Evolutionary conservation across 2,888 invertebrate genomes (phyloP), one percentile per base, ranked within the genome.

Genomic region (Melanotus villosus): DNA sequence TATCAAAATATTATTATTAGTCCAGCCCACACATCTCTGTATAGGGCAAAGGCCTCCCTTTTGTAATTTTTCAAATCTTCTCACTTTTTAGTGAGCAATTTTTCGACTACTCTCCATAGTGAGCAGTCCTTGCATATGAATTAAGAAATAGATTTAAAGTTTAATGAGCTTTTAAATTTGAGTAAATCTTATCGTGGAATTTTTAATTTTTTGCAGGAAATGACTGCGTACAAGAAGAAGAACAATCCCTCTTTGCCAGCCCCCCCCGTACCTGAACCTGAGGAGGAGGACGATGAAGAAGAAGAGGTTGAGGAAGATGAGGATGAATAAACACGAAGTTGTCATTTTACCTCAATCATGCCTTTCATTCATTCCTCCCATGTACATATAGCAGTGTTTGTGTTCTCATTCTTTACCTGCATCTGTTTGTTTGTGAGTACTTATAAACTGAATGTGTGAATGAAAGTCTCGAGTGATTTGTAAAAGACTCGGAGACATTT

Each of bases 211-310:
- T 7, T 14, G 14, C 7, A 94, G 94, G 94, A 94, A 87, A 93
- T 93, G 92, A 92, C 93, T 71, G 93, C 93, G 59, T 94, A 94
- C 87, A 94, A 94, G 85, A 93, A 93, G 86, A 91, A 91, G 66
- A 87, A 87, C 75, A 81, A 87, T 73, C 81, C 81, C 74, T 78
- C 79, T 71, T 85, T 84, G 75, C 84, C 84, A 76, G 88, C 84
- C 75, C 84, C 84, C 71, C 87, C 86, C 72, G 85, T 84, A 75
- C 87, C 87, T 74, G 87, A 86, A 77, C 84, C 86, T 12, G 89
- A 89, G 75, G 89, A 88, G 68, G 90, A 90, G 58, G 89, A 88
- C 57, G 90, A 89, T 63, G 91, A 90, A 67, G 90, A 86, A 14
- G 91, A 90, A 71, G 90, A 90, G 77, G 90, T 88, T 80, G 88